phyloP scores from a whole-genome alignment of 2,113 vertebrate species.

The Myodes glareolus region DNA sequence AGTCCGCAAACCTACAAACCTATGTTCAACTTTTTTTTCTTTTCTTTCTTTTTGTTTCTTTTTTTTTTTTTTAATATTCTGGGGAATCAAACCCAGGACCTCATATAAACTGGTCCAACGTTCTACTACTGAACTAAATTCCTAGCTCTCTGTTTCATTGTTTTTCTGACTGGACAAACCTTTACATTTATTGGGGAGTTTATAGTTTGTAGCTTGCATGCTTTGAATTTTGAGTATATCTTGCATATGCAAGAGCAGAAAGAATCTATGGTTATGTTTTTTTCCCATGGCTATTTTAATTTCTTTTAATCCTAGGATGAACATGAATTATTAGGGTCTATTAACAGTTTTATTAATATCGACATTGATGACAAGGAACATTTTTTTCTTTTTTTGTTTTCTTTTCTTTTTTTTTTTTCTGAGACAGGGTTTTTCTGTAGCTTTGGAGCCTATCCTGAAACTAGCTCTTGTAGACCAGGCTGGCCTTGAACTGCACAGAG shows the following conservation, averaged over 20 bases:
- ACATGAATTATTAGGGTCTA: background rate
- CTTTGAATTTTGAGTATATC: background rate
- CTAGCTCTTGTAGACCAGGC: too few species aligned
- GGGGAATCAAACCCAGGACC: background rate
- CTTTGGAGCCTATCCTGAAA: too few species aligned
- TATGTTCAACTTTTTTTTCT: background rate
- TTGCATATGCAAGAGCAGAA: background rate
- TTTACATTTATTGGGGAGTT: conserved; percentile 1
- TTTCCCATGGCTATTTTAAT: background rate
- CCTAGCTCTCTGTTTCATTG: background rate
- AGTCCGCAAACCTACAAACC: background rate
- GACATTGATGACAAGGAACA: background rate
- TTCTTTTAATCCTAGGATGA: background rate
- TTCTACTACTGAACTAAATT: background rate
- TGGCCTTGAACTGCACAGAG: too few species aligned
- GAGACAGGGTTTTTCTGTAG: too few species aligned
- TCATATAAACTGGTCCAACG: background rate
- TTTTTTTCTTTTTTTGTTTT: background rate
- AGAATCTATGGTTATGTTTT: background rate
- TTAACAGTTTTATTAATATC: background rate
- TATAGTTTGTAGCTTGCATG: background rate
- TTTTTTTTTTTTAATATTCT: too few species aligned
- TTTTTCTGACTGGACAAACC: background rate
- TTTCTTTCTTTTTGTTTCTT: background rate
- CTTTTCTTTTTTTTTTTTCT: too few species aligned